Evolutionary conservation across 2,113 vertebrate species (phyloP).

Genomic region (Cyrtonyx montezumae): DNA sequence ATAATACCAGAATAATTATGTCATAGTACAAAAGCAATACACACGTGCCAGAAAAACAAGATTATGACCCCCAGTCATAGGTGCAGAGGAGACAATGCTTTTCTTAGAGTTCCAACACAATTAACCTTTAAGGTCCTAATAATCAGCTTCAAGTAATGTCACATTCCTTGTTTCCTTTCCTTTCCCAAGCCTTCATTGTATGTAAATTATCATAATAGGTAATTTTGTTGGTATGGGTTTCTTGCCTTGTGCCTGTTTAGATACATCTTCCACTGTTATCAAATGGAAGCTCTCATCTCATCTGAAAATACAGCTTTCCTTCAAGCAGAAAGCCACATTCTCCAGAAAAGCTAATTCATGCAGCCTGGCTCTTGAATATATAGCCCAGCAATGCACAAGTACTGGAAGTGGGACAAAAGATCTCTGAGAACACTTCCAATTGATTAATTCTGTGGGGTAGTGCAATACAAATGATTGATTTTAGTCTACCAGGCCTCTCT

Average conservation of each 20-base stretch:
- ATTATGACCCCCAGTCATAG: neutral
- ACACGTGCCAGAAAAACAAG: neutral
- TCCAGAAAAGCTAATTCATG: constrained; percentile 40
- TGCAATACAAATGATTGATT: constrained; percentile 45
- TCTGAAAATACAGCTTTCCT: neutral
- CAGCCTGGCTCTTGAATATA: neutral
- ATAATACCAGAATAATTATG: constrained; percentile 8
- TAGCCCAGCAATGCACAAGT: neutral
- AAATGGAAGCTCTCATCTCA: neutral
- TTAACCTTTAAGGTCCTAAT: neutral
- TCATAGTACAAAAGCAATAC: constrained; percentile 5
- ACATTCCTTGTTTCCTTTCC: neutral
- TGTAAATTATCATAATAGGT: neutral
- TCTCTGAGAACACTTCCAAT: constrained; percentile 6
- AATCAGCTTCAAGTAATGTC: neutral
- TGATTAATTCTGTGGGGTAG: constrained; percentile 37
- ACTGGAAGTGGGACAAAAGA: constrained; percentile 34
- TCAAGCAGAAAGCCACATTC: neutral
- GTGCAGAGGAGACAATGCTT: neutral
- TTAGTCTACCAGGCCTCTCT: constrained; percentile 7
- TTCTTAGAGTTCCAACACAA: neutral
- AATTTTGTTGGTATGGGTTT: neutral
- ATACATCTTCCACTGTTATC: neutral
- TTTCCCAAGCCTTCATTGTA: neutral
- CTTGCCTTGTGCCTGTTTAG: neutral